Percentiles rank a stretch among this genome's conserved stretches.
Conservation (phyloP, 2,888 invertebrate species). For the Drosophila formosana region DNA sequence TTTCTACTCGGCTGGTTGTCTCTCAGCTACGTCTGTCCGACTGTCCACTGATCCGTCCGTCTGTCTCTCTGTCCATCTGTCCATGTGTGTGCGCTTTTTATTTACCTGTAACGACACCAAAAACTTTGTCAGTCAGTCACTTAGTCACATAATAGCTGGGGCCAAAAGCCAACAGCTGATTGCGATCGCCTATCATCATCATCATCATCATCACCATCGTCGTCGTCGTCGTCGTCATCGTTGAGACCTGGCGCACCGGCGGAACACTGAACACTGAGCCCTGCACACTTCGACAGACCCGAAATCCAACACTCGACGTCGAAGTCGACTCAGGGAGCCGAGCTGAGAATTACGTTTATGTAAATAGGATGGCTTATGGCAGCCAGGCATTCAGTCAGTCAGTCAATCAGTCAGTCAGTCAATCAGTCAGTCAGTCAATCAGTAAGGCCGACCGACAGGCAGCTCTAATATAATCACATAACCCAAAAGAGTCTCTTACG, state of each 20-base stretch:
- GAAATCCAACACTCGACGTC: neutral
- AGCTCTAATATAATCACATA: slow-evolving; percentile 7
- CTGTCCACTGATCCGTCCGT: neutral
- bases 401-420: neutral
- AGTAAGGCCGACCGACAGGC: neutral
- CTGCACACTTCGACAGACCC: too few relatives aligned
- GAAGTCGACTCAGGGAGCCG: slow-evolving; percentile 1
- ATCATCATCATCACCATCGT: neutral
- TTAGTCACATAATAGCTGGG: slow-evolving; percentile 65
- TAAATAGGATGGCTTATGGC: slow-evolving; percentile 26
- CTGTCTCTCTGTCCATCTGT: slow-evolving; percentile 1
- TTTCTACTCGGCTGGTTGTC: slow-evolving; percentile 46
- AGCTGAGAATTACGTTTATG: slow-evolving; percentile 33
- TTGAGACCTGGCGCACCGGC: neutral
- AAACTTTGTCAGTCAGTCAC: slow-evolving; percentile 51
- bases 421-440: neutral
- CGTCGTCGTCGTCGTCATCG: slow-evolving; percentile 10
- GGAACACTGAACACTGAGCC: neutral
- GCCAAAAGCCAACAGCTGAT: slow-evolving; percentile 51
- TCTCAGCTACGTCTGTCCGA: slow-evolving; percentile 17
- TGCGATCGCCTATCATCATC: slow-evolving; percentile 40
- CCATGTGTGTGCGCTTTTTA: slow-evolving; percentile 40
- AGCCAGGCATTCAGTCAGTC: neutral
- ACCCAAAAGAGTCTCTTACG: slow-evolving; percentile 20
- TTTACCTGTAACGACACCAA: slow-evolving; percentile 56